Evolutionary conservation across 2,113 vertebrate species (phyloP), one percentile per base, ranked within the genome.

Genomic region (Pygoscelis adeliae): DNA sequence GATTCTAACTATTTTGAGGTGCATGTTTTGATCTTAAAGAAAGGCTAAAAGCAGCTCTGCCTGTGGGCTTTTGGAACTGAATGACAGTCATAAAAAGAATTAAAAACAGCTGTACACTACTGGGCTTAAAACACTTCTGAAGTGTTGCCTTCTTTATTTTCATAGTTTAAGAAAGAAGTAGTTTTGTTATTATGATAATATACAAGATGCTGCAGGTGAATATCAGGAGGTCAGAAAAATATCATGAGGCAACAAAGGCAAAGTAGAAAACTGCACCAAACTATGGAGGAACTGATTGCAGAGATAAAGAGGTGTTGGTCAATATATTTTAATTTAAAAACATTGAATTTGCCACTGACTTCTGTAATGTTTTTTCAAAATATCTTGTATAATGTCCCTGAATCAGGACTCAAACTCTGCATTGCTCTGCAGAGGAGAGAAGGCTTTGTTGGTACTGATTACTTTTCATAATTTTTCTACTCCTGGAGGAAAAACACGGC

Each of bases 21-120:
- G 38, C 67, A 77, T 56, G 53, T 93, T 93, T 91, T 94, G 47
- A 90, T 79, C 78, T 82, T 36, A 89, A 97, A 91, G 74, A 94
- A 89, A 92, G 87, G 34, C n/a, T 74, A 74, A 91, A 92, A 83
- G 15, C 27, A 73, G 14, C 8, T 71, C 40, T 91, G 87, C 59
- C 56, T 93, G 50, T 74, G 46, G 9, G 22, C 42, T 38, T 94
- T 74, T 52, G 38, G 34, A 91, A 67, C 18, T 29, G 61, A 88
- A 72, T 62, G 50, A 52, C 27, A 52, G 34, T 44, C n/a, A 86
- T 49, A 30, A 80, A 85, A 93, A 58, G 44, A 30, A 0, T 13
- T 61, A 34, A 84, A 89, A 73, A 0, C 18, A 91, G 20, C 36
- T 56, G 36, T 73, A 44, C 12, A 47, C 6, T 83, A 36, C 34